Evolutionary conservation across 2,797 vertebrate species (phyloP), one percentile per base, ranked within the genome.

Genomic region (Sebastes taczanowskii): DNA sequence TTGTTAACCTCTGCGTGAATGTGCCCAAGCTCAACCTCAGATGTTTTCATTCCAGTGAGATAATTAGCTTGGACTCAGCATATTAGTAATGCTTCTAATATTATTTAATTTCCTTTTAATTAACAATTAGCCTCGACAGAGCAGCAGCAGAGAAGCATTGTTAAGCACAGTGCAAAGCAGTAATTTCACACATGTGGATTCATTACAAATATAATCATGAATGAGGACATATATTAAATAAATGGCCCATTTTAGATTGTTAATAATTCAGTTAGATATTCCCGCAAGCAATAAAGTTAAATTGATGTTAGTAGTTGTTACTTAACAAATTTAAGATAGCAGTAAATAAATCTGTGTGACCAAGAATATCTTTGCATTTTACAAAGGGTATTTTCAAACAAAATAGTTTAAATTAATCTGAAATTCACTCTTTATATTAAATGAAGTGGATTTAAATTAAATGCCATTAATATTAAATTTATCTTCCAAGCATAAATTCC

Each of bases 1-100:
- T 76, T 86, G 49, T 64, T 38, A 46, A 80, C 59, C 77, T 76
- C 71, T 77, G 29, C 58, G 65, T 71, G 65, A 77, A 56, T 71
- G 68, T 65, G 65, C 32, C 56, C 23, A 22, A 53, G 11, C 32
- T 78, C 32, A 71, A 74, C 53, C 60, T 27, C 11, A 66, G 68
- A 38, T 71, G 16, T 69, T 71, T 73, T 75, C 68, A 76, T 34
- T 60, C 53, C 65, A 3, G 5, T 66, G n/a, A 64, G 34, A 71
- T 79, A 29, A 52, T 80, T 67, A 35, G 18, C 69, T 56, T 22
- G 10, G 13, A 60, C 53, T 53, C 53, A 25, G 2, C 34, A 5
- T 46, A 52, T 73, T 59, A 58, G 23, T 55, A 42, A 71, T 35
- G 6, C 22, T 77, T 53, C 16, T 34, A 5, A 74, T 74, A 38